Evolutionary conservation across 1,140 invertebrate species (phyloP).

Genomic region (Muscidifurax raptorellus): DNA sequence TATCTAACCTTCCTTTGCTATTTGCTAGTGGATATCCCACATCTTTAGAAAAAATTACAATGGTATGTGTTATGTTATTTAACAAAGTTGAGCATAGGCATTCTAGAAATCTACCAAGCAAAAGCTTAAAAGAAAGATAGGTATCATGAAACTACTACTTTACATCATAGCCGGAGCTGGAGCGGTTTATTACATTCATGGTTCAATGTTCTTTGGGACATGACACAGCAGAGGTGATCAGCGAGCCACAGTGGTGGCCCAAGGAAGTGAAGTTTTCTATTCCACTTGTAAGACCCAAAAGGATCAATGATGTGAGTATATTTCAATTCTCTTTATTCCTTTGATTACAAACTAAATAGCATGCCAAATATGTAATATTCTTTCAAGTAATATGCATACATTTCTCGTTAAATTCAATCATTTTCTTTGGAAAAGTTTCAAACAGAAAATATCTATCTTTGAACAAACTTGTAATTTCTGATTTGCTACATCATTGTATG

Average conservation of each 20-base stretch:
- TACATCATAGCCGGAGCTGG: constrained; percentile 76
- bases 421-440: too few species aligned
- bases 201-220: constrained; percentile 84
- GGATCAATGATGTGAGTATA: constrained; percentile 72
- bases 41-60: constrained; percentile 79
- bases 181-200: constrained; percentile 84
- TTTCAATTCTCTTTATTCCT: not conserved
- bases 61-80: constrained; percentile 63
- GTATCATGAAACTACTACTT: constrained; percentile 50
- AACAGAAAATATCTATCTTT: too few species aligned
- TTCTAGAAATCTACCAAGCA: not conserved
- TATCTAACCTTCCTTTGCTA: constrained; percentile 81
- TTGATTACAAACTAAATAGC: not conserved
- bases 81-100: not conserved
- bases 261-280: constrained; percentile 80
- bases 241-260: constrained; percentile 82
- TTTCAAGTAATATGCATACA: too few species aligned
- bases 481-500: too few species aligned
- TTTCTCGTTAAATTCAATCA: too few species aligned
- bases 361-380: not conserved
- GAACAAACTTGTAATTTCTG: too few species aligned
- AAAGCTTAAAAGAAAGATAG: not conserved
- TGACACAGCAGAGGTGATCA: constrained; percentile 77
- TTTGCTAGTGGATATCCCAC: constrained; percentile 83
- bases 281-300: constrained; percentile 78